Evolutionary conservation across 2,888 invertebrate species (phyloP).

Genomic region (Epinotia nisella): DNA sequence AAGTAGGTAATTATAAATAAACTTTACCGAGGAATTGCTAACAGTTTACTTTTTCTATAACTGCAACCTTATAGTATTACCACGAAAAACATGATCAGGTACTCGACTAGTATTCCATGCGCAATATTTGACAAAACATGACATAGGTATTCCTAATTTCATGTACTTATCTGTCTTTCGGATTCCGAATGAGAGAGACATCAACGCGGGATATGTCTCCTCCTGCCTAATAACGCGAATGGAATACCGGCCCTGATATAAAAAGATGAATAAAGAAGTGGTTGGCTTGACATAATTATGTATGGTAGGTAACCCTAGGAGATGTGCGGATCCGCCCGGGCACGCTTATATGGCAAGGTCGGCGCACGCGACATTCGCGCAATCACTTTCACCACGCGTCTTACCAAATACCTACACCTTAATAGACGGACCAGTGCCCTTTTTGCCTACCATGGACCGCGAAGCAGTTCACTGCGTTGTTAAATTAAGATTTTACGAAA

Average conservation of each 20-base stretch:
- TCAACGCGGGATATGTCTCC: neutral
- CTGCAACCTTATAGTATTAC: neutral
- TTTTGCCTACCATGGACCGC: conserved; percentile 30
- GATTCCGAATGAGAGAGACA: too few relatives aligned
- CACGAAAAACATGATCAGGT: too few relatives aligned
- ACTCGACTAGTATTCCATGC: too few relatives aligned
- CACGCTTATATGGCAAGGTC: conserved; percentile 79
- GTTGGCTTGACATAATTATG: conserved; percentile 21
- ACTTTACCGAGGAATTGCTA: neutral
- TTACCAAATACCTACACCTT: conserved; percentile 73
- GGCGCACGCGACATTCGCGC: conserved; percentile 79
- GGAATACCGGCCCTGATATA: neutral
- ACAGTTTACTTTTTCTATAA: neutral
- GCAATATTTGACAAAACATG: too few relatives aligned
- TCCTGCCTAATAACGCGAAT: neutral
- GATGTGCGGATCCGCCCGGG: conserved; percentile 48
- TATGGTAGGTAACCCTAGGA: conserved; percentile 43
- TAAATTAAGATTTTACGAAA: conserved; percentile 27
- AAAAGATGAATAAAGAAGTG: neutral
- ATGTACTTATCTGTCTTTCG: too few relatives aligned
- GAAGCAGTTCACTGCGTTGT: conserved; percentile 21
- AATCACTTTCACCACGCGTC: conserved; percentile 81
- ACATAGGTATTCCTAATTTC: too few relatives aligned
- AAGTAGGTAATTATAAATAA: neutral
- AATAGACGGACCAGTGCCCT: conserved; percentile 42